Conservation (phyloP, 2,797 vertebrate genomes). For the Neosilurus mollespiculum region DNA sequence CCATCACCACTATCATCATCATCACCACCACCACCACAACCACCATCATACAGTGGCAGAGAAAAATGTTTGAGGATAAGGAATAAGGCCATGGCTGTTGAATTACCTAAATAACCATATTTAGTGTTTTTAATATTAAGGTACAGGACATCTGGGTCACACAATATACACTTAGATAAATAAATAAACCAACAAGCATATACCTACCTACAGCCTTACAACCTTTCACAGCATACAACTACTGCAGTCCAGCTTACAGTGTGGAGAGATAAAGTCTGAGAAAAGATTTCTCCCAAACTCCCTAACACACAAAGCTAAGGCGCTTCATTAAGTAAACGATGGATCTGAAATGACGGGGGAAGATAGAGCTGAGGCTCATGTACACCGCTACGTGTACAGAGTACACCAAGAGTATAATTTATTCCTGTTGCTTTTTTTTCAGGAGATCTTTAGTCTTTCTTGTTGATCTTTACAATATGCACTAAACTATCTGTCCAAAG, state of each 20-base stretch:
- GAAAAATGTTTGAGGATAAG: not conserved
- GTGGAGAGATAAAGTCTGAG: not conserved
- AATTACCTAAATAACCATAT: not conserved
- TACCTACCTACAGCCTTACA: not conserved
- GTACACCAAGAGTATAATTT: not conserved
- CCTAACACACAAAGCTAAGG: not conserved
- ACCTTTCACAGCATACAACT: not conserved
- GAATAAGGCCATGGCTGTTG: not conserved
- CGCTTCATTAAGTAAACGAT: not conserved
- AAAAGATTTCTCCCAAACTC: not conserved
- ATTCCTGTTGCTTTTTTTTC: not conserved
- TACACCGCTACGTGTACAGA: not conserved
- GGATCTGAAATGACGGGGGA: not conserved
- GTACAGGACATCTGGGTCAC: not conserved
- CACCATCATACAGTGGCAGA: not conserved
- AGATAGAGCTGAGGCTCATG: not conserved
- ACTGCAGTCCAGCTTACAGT: not conserved
- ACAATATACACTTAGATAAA: not conserved
- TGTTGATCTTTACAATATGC: not conserved
- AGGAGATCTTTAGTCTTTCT: not conserved
- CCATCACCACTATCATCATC: not conserved
- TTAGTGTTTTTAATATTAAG: not conserved
- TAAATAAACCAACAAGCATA: not conserved
- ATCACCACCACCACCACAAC: constrained; percentile 1
- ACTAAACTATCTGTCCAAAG: not conserved